phyloP scores from a whole-genome alignment of 1,140 invertebrate species.

The Cataglyphis hispanica region DNA sequence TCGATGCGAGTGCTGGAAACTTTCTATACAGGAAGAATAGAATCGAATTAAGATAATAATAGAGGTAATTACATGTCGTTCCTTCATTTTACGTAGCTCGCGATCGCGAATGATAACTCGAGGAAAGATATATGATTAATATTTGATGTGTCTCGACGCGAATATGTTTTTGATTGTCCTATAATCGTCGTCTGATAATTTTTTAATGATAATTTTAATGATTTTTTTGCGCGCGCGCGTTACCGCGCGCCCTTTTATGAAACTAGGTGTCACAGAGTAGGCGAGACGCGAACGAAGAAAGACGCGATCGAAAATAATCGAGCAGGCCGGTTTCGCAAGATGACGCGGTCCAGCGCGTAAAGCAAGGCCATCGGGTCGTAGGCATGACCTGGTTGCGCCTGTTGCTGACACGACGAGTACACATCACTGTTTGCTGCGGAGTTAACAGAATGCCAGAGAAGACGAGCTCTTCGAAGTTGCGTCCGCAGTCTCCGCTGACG shows the following conservation, averaged over 20 bases:
- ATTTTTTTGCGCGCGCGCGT: not conserved
- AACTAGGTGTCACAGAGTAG: slow-evolving; percentile 25
- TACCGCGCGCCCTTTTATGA: not conserved
- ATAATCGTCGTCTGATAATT: not conserved
- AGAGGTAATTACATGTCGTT: not conserved
- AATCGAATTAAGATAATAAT: not conserved
- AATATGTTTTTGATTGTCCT: not conserved
- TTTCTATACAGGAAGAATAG: slow-evolving; percentile 18
- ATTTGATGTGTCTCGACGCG: not conserved
- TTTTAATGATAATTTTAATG: not conserved
- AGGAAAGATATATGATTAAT: not conserved
- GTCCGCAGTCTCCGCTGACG: slow-evolving; percentile 24
- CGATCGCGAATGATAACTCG: not conserved
- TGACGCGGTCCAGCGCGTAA: slow-evolving; percentile 77
- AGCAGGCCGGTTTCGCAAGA: slow-evolving; percentile 72
- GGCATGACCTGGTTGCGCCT: slow-evolving; percentile 72
- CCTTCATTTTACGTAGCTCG: not conserved
- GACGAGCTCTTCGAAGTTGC: slow-evolving; percentile 10
- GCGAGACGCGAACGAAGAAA: slow-evolving; percentile 59
- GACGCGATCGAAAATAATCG: slow-evolving; percentile 73
- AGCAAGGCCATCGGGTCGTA: slow-evolving; percentile 80
- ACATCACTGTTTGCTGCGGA: slow-evolving; percentile 15
- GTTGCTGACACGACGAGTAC: slow-evolving; percentile 36
- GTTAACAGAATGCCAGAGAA: slow-evolving; percentile 47
- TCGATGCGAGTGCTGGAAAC: not conserved